Conservation (phyloP, 2,888 invertebrate species). For the Macroteleia sp. region DNA sequence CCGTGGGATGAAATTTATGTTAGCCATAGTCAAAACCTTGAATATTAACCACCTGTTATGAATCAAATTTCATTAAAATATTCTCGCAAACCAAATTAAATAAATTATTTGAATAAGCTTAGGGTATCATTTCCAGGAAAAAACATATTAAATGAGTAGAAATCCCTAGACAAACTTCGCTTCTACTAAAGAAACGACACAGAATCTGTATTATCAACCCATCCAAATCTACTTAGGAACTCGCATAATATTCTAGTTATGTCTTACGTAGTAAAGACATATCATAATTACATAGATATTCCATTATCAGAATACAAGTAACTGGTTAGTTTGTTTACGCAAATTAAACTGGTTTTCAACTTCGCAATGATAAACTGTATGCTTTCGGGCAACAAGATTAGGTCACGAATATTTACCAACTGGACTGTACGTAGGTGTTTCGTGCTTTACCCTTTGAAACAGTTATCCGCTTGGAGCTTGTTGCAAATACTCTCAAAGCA, state of each 20-base stretch:
- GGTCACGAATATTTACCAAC: slow-evolving; percentile 51
- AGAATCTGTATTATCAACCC: no score
- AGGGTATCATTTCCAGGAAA: no score
- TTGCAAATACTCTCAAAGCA: slow-evolving; percentile 33
- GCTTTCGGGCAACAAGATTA: no score
- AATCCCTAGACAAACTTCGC: no score
- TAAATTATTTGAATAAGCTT: no score
- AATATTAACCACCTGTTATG: no score
- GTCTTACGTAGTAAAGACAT: slow-evolving; percentile 15
- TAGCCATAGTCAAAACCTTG: no score
- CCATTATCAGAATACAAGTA: slow-evolving; percentile 41
- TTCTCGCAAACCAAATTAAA: no score
- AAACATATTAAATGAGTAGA: no score
- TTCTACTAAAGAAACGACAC: no score
- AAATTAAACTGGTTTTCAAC: slow-evolving; percentile 46
- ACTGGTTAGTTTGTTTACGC: slow-evolving; percentile 30
- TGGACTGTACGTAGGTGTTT: slow-evolving; percentile 41
- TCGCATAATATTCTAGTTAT: slow-evolving; percentile 28
- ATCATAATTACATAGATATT: slow-evolving; percentile 47
- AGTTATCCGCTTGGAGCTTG: slow-evolving; percentile 12
- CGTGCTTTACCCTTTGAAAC: slow-evolving; percentile 45
- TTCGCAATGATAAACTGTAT: slow-evolving; percentile 32
- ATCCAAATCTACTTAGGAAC: slow-evolving; percentile 38
- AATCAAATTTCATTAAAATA: no score
- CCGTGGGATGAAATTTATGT: no score